Conservation (phyloP, 2,797 vertebrate genomes). For the Poeciliopsis gracilis region DNA sequence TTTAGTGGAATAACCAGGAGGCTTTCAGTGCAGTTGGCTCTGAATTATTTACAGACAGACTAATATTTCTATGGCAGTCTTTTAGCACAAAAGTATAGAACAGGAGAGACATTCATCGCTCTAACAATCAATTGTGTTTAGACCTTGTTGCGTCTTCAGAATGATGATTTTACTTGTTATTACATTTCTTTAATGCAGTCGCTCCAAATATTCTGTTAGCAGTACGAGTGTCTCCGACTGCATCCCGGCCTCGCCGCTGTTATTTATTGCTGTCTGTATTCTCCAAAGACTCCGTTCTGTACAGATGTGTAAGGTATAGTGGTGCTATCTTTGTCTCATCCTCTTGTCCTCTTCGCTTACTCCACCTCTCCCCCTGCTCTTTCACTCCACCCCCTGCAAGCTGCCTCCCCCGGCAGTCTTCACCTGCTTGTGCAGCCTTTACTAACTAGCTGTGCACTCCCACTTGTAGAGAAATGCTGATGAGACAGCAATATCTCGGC, state of each 20-base stretch:
- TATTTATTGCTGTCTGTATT: conserved; percentile 69
- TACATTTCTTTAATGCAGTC: conserved; percentile 11
- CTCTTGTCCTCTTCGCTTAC: conserved; percentile 22
- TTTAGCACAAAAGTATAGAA: not conserved
- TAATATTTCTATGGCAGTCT: not conserved
- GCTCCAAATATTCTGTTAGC: conserved; percentile 27
- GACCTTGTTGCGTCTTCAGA: not conserved
- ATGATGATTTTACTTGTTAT: not conserved
- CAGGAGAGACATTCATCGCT: not conserved
- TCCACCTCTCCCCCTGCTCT: not conserved
- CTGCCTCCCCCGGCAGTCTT: conserved; percentile 52
- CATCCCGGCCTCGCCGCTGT: conserved; percentile 39
- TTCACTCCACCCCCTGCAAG: conserved; percentile 12
- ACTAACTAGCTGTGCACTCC: conserved; percentile 73
- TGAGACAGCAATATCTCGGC: conserved; percentile 75
- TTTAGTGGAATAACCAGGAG: too few relatives aligned
- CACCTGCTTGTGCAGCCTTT: conserved; percentile 57
- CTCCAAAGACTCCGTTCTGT: conserved; percentile 68
- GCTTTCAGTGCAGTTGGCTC: too few relatives aligned
- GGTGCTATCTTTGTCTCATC: conserved; percentile 68
- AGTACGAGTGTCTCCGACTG: conserved; percentile 29
- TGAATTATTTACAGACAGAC: not conserved
- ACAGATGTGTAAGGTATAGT: conserved; percentile 67
- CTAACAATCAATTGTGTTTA: not conserved
- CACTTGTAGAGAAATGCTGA: conserved; percentile 75